A percentile compares a stretch with the other conserved stretches of the same genome.
Evolutionary conservation across 2,797 vertebrate genomes (phyloP).

Genomic region (Tadarida brasiliensis): DNA sequence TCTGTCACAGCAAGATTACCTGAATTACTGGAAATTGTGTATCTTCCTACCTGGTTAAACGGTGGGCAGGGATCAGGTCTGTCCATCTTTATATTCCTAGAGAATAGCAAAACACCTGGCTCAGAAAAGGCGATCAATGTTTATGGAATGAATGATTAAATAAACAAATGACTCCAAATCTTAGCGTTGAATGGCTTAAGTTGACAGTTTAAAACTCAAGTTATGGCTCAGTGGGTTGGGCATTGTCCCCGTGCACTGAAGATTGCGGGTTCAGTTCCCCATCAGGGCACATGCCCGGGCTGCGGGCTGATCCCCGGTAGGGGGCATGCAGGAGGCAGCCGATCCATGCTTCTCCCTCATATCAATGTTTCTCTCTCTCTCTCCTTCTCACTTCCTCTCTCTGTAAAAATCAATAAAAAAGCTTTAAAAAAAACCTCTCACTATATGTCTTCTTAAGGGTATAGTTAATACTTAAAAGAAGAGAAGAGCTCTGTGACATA

Average conservation of each 20-base stretch:
- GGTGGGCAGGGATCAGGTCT: not conserved
- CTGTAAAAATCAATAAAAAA: not conserved
- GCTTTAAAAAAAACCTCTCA: not conserved
- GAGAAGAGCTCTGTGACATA: not conserved
- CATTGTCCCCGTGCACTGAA: too few relatives aligned
- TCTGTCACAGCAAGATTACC: not conserved
- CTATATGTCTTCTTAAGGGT: constrained; percentile 2
- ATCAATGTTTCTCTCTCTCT: not conserved
- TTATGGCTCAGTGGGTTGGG: too few relatives aligned
- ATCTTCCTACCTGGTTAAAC: not conserved
- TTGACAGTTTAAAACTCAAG: not conserved
- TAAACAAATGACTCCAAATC: constrained; percentile 8
- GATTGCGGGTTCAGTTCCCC: too few relatives aligned
- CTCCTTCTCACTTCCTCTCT: not conserved
- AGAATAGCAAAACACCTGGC: not conserved
- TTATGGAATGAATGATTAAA: not conserved
- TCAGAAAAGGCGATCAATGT: not conserved
- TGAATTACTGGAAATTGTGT: not conserved
- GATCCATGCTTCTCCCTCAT: not conserved
- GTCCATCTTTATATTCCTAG: constrained; percentile 1
- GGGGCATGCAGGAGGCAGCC: not conserved
- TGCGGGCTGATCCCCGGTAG: not conserved
- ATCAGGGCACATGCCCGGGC: too few relatives aligned
- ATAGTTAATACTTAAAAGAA: not conserved
- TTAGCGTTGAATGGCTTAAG: not conserved